A percentile compares a stretch with the other conserved stretches of the same genome.
phyloP scores from a whole-genome alignment of 2,888 invertebrate species.

The Suillia variegata region DNA sequence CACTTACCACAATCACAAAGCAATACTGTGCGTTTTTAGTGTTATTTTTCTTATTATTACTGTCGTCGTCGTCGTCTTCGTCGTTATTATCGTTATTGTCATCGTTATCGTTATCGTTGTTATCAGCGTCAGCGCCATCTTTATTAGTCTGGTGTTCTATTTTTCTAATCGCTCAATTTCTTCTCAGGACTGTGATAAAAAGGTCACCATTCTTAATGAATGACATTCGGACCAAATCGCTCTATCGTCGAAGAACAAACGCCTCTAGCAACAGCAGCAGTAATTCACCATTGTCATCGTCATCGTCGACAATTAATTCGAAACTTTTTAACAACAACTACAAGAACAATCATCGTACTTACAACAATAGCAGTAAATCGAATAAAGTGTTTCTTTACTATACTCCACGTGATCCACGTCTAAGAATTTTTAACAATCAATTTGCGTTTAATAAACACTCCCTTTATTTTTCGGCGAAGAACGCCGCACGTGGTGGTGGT shows the following conservation, averaged over 20 bases:
- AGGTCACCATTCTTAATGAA: constrained; percentile 60
- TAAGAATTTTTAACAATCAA: constrained; percentile 51
- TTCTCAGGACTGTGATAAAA: constrained; percentile 48
- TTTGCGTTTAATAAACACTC: constrained; percentile 52
- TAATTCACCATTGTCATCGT: constrained; percentile 28
- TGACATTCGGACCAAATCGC: constrained; percentile 57
- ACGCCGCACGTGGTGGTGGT: too few species aligned
- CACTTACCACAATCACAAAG: constrained; percentile 18
- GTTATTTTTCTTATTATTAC: too few species aligned
- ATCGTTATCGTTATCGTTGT: constrained; percentile 14
- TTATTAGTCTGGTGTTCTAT: neutral
- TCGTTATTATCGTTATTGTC: neutral
- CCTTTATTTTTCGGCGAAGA: constrained; percentile 31
- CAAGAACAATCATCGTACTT: constrained; percentile 38
- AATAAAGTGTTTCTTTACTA: constrained; percentile 60
- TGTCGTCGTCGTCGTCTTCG: constrained; percentile 21
- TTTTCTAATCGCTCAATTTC: constrained; percentile 31
- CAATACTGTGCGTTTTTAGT: constrained; percentile 23
- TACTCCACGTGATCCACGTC: constrained; percentile 60
- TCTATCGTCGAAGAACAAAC: constrained; percentile 37
- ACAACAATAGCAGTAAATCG: constrained; percentile 54
- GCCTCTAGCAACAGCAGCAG: constrained; percentile 26
- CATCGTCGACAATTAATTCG: constrained; percentile 21
- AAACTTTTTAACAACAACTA: constrained; percentile 31
- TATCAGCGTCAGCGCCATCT: neutral